Base-by-base conservation (phyloP, 2,888 invertebrate genomes). In the Amphipoea oculea region DNA sequence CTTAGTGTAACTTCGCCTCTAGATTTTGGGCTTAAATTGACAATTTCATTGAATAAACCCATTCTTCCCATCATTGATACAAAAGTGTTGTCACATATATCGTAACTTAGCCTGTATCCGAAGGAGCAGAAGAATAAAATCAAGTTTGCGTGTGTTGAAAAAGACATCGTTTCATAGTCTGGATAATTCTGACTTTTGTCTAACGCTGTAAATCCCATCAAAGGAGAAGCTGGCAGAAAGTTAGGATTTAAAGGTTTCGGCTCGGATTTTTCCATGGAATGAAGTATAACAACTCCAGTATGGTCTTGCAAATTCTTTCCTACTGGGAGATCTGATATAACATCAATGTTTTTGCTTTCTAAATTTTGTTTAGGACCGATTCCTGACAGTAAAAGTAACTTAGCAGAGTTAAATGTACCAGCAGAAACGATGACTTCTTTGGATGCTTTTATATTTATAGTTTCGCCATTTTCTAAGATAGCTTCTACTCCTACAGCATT, bases 221-320 rank as follows among this genome's bases (percentile, higher is more conserved):
- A 6, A 36, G 81, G 73, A 40, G 65, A n/a, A n/a, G 60, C 65
- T 40, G 77, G 70, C n/a, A 29, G 6, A 12, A 4, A 20, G 36
- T 85, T 66, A 67, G 86, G 86, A 62, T 85, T 65, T 4, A 72
- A 2, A 4, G 48, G 68, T n/a, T 17, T 17, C 9, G 54, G 36
- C 0, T 62, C 54, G n/a, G 23, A 36, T 69, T 78, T 78, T 72
- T 86, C 82, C 77, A 87, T 82, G 2, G 79, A 70, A 71, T 82
- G 67, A 6, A 62, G 45, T 36, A 86, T 51, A 0, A 79, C 48
- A 29, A 85, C 82, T n/a, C 79, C 79, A 9, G 67, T 76, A n/a
- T 98, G 98, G 90, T 98, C 98, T 88, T 98, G 98, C 17, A 98
- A 94, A 92, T 98, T 98, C 86, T 97, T 95, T 0, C 98, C 98